Evolutionary conservation across 2,888 invertebrate species (phyloP).

Genomic region (Laothoe populi): DNA sequence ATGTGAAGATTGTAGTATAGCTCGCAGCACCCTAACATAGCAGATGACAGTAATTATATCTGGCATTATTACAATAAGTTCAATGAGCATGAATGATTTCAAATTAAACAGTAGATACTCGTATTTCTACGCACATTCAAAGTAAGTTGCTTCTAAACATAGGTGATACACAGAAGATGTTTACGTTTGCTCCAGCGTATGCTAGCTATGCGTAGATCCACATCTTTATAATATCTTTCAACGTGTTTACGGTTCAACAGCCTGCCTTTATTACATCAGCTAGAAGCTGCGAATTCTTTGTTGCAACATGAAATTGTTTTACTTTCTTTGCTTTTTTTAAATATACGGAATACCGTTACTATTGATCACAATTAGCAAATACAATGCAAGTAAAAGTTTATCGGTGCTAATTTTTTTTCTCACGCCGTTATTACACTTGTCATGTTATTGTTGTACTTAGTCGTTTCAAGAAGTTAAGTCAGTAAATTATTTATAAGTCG

Average conservation of each 20-base stretch:
- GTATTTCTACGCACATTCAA: slow-evolving; percentile 6
- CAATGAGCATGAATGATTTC: no score
- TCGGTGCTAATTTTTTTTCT: neutral
- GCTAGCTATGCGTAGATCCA: slow-evolving; percentile 49
- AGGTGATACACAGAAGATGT: slow-evolving; percentile 50
- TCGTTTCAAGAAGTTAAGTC: no score
- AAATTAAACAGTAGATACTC: neutral
- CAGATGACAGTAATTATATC: neutral
- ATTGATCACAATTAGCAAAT: slow-evolving; percentile 17
- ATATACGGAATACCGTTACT: slow-evolving; percentile 27
- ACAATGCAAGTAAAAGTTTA: neutral
- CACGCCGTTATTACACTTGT: neutral
- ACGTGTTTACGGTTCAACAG: slow-evolving; percentile 73
- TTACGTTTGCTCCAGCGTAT: slow-evolving; percentile 54
- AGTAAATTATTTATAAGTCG: no score
- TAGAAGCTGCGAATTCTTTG: slow-evolving; percentile 37
- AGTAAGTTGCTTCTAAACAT: slow-evolving; percentile 30
- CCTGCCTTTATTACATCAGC: slow-evolving; percentile 52
- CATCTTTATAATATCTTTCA: slow-evolving; percentile 78
- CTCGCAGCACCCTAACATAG: no score
- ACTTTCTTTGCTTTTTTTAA: slow-evolving; percentile 32
- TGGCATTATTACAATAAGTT: no score
- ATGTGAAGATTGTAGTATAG: no score
- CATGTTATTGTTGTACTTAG: no score
- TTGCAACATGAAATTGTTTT: slow-evolving; percentile 35